Conservation (phyloP, 2,797 vertebrate genomes). For the Gallinago solitaria region DNA sequence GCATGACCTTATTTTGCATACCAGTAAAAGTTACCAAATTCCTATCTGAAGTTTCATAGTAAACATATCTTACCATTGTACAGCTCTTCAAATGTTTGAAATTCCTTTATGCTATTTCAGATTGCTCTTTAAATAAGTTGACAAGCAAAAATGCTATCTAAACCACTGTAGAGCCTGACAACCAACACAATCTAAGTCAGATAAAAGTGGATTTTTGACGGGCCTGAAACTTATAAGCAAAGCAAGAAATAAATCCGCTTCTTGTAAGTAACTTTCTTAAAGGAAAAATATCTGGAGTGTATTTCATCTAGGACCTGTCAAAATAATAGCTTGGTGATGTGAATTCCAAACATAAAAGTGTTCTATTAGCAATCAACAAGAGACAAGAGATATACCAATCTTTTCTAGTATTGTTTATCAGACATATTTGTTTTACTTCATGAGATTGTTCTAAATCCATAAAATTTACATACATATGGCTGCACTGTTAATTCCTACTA, state of each 20-base stretch:
- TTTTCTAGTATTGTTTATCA: slow-evolving; percentile 41
- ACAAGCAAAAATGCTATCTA: slow-evolving; percentile 39
- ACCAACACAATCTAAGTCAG: slow-evolving; percentile 63
- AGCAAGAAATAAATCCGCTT: slow-evolving; percentile 55
- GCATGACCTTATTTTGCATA: neutral
- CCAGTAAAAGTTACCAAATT: neutral
- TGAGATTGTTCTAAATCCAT: slow-evolving; percentile 64
- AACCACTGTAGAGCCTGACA: slow-evolving; percentile 54
- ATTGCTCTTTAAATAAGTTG: slow-evolving; percentile 30
- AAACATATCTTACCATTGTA: neutral
- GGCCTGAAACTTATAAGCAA: slow-evolving; percentile 45
- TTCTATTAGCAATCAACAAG: slow-evolving; percentile 64
- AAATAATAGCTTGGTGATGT: slow-evolving; percentile 58
- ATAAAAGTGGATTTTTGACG: slow-evolving; percentile 66
- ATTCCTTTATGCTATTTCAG: slow-evolving; percentile 12
- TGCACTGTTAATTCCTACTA: slow-evolving; percentile 25
- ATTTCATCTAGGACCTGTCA: slow-evolving; percentile 63
- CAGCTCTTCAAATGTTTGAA: slow-evolving; percentile 5
- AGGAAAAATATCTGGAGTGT: slow-evolving; percentile 43
- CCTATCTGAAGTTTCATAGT: neutral
- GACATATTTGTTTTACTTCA: slow-evolving; percentile 60
- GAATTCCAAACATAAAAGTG: slow-evolving; percentile 60
- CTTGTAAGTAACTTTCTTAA: slow-evolving; percentile 47
- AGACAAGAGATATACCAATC: slow-evolving; percentile 50
- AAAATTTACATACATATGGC: slow-evolving; percentile 46